Evolutionary conservation across 2,797 vertebrate genomes (phyloP).

Genomic region (Antennarius maculatus): DNA sequence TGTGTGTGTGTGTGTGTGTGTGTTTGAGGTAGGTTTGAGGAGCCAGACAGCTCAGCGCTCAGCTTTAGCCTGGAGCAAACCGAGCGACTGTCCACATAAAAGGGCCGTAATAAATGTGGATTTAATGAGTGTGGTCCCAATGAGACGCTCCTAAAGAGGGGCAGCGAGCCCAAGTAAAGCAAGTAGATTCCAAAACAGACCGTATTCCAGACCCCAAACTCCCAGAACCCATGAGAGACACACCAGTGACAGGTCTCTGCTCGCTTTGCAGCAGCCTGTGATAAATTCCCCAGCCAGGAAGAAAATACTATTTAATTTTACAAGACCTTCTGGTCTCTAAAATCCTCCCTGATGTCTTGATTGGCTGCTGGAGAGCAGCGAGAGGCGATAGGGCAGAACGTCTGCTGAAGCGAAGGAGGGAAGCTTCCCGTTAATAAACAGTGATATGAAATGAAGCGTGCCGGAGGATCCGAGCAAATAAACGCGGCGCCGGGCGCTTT

Average conservation of each 20-base stretch:
- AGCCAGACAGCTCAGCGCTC: conserved; percentile 29
- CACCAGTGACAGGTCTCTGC: conserved; percentile 76
- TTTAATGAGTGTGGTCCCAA: conserved; percentile 72
- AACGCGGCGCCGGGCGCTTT: neutral
- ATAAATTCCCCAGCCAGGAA: conserved; percentile 75
- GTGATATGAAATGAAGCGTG: conserved; percentile 27
- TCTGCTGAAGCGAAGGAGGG: conserved; percentile 42
- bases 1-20: conserved; percentile 17
- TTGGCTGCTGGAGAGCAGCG: conserved; percentile 43
- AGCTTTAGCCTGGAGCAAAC: conserved; percentile 31
- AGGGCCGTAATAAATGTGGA: conserved; percentile 61
- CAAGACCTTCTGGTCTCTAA: conserved; percentile 77
- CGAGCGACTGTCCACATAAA: conserved; percentile 66
- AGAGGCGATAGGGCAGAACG: conserved; percentile 46
- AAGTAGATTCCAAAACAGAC: conserved; percentile 71
- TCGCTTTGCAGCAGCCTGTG: conserved; percentile 74
- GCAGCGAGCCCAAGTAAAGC: conserved; percentile 72
- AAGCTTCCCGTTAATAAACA: conserved; percentile 41
- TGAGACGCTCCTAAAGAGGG: conserved; percentile 66
- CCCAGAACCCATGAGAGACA: conserved; percentile 55
- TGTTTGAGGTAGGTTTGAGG: conserved; percentile 22
- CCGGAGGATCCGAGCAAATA: conserved; percentile 3
- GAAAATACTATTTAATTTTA: conserved; percentile 85
- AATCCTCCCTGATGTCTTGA: conserved; percentile 71
- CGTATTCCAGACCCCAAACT: conserved; percentile 67